phyloP scores from a whole-genome alignment of 2,888 invertebrate species.

The Lasiommata megera region DNA sequence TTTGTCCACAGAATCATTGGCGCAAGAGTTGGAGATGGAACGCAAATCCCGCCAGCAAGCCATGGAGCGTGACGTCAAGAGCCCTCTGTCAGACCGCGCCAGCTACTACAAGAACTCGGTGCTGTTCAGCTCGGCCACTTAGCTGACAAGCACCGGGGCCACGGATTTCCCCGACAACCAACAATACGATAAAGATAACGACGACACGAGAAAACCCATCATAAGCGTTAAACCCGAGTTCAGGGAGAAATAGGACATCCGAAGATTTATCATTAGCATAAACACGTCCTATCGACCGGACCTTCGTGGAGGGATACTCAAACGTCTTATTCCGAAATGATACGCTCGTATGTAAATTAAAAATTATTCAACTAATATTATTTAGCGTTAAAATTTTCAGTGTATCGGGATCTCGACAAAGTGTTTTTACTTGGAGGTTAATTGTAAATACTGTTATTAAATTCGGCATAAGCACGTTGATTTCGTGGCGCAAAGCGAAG shows the following conservation, averaged over 20 bases:
- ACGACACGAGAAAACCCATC: slow-evolving; percentile 73
- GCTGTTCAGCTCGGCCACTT: slow-evolving; percentile 93
- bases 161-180: slow-evolving; percentile 62
- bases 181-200: slow-evolving; percentile 59
- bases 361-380: slow-evolving; percentile 47
- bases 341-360: slow-evolving; percentile 40
- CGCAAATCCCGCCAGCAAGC: slow-evolving; percentile 91
- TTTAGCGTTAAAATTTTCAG: slow-evolving; percentile 51
- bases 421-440: slow-evolving; percentile 62
- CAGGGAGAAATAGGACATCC: slow-evolving; percentile 67
- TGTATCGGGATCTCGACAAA: slow-evolving; percentile 60
- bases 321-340: slow-evolving; percentile 33
- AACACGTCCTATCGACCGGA: slow-evolving; percentile 14
- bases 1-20: slow-evolving; percentile 88
- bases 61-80: slow-evolving; percentile 91
- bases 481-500: slow-evolving; percentile 58
- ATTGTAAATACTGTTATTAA: slow-evolving; percentile 77
- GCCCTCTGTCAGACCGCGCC: slow-evolving; percentile 90
- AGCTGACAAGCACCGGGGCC: slow-evolving; percentile 73
- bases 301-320: slow-evolving; percentile 19
- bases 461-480: slow-evolving; percentile 58
- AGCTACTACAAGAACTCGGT: slow-evolving; percentile 95
- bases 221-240: slow-evolving; percentile 81
- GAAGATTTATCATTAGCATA: background rate
- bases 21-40: slow-evolving; percentile 93